Evolutionary conservation across 2,113 vertebrate species (phyloP), one percentile per base, ranked within the genome.

Genomic region (Conger conger): DNA sequence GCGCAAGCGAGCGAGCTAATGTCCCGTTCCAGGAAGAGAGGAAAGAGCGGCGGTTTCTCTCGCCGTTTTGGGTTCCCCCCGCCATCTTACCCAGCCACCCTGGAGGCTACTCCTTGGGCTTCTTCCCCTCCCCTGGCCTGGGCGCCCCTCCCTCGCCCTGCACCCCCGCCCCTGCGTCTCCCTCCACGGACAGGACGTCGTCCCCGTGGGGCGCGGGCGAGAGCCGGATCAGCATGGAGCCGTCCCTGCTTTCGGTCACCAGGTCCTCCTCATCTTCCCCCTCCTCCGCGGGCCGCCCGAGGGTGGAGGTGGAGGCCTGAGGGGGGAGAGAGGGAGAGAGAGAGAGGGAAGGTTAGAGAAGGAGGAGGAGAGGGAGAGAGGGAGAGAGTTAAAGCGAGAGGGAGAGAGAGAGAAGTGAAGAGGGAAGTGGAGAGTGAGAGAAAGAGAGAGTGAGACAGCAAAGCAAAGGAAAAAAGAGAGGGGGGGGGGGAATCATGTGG

Each of bases 251-350:
- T 54, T 93, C 90, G 0, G 94, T 93, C 0, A 88, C 33, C 0
- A 92, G 76, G 5, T 93, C 93, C 0, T 73, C 80, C 0, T 93
- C 90, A 0, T 82, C 93, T 0, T 73, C 80, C 0, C 93, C 90
- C 0, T 82, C 82, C 0, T 92, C 87, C 36, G 83, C 88, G 36
- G 77, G 91, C 0, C 7, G 85, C 79, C 93, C 90, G 0, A 78
- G 86, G 1, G 88, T 79, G 0, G 90, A 91, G 35, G 91, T 57
- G 20, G 95, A 93, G 7, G 87, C 93, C 97, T 95, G 90, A 76
- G 37, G 36, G 36, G 82, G 38, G 54, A 42, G 40, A 42, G 40
- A 42, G 40, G 9, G 40, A 42, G 40, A 42, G 40, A 9, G 40
- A 42, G 40, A 1, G 40, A 9, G 0, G 4, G 4, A 42, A 9